phyloP scores from a whole-genome alignment of 2,888 invertebrate species.

The Agrilus cyanescens region DNA sequence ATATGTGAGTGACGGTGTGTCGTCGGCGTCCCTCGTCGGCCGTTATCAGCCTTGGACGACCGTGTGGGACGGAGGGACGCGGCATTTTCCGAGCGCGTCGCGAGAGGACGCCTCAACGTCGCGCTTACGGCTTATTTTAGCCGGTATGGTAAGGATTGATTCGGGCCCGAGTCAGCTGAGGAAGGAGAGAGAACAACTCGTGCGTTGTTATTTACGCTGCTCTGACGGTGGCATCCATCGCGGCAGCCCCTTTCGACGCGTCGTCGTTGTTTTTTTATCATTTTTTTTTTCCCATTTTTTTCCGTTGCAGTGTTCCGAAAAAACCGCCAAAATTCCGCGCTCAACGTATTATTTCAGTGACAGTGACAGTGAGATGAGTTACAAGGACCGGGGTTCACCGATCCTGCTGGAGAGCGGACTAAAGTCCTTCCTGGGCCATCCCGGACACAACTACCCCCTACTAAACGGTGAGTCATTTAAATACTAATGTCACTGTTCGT shows the following conservation, averaged over 20 bases:
- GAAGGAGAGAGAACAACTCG: constrained; percentile 5
- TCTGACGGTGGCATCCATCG: constrained; percentile 16
- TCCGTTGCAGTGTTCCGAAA: constrained; percentile 10
- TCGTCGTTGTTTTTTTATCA: constrained; percentile 13
- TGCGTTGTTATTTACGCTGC: constrained; percentile 26
- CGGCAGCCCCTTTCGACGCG: constrained; percentile 16
- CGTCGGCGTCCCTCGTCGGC: no score
- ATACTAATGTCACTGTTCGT: no score
- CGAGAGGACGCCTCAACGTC: constrained; percentile 32
- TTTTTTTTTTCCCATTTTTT: constrained; percentile 2
- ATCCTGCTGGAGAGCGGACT: constrained; percentile 79
- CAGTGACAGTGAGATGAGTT: constrained; percentile 65
- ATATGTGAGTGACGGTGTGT: no score
- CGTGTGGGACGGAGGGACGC: constrained; percentile 17
- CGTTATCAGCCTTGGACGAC: constrained; percentile 37
- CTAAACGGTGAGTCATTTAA: constrained; percentile 59
- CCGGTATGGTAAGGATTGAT: constrained; percentile 29
- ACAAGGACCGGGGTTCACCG: constrained; percentile 76
- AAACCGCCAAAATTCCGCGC: constrained; percentile 36
- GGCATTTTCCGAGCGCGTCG: constrained; percentile 26
- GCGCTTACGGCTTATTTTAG: constrained; percentile 32
- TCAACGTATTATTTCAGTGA: constrained; percentile 35
- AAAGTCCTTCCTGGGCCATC: constrained; percentile 75
- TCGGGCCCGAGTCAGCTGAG: constrained; percentile 20
- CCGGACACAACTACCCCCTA: constrained; percentile 68